Evolutionary conservation across 2,888 invertebrate genomes (phyloP).

Genomic region (Aspidapion aeneum): DNA sequence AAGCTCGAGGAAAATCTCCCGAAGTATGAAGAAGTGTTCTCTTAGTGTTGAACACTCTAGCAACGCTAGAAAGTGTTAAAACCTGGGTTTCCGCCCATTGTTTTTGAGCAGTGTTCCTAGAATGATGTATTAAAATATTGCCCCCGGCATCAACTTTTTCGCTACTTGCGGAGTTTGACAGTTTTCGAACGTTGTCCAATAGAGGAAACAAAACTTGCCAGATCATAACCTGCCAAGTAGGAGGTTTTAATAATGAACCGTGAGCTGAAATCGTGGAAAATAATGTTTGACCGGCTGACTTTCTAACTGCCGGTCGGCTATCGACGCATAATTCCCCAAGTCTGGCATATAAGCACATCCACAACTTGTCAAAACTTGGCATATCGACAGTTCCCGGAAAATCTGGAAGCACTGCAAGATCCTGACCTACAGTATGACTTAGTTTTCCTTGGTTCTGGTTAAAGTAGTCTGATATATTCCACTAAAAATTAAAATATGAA

Average conservation of each 20-base stretch:
- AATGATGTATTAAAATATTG: constrained; percentile 96
- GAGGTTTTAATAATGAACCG: constrained; percentile 79
- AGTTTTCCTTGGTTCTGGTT: constrained; percentile 91
- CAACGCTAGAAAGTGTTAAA: constrained; percentile 85
- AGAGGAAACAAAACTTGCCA: constrained; percentile 96
- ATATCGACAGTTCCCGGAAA: constrained; percentile 80
- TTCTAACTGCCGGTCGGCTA: constrained; percentile 90
- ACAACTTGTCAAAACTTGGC: constrained; percentile 87
- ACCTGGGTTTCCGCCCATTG: constrained; percentile 99
- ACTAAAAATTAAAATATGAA: constrained; percentile 61
- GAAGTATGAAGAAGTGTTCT: constrained; percentile 76
- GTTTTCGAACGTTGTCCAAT: constrained; percentile 82
- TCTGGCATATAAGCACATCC: constrained; percentile 93
- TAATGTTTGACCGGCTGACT: constrained; percentile 95
- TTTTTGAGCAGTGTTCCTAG: constrained; percentile 96
- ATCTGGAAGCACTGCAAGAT: constrained; percentile 75
- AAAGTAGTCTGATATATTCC: constrained; percentile 98
- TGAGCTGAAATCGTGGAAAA: constrained; percentile 98
- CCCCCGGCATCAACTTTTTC: constrained; percentile 85
- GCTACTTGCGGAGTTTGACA: constrained; percentile 67
- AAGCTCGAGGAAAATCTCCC: constrained; percentile 90
- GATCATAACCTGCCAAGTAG: constrained; percentile 91
- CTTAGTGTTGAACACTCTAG: constrained; percentile 89
- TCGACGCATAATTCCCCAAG: constrained; percentile 93
- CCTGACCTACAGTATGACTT: constrained; percentile 67